Conservation (phyloP, 2,113 vertebrate species). For the Cnemophilus loriae region DNA sequence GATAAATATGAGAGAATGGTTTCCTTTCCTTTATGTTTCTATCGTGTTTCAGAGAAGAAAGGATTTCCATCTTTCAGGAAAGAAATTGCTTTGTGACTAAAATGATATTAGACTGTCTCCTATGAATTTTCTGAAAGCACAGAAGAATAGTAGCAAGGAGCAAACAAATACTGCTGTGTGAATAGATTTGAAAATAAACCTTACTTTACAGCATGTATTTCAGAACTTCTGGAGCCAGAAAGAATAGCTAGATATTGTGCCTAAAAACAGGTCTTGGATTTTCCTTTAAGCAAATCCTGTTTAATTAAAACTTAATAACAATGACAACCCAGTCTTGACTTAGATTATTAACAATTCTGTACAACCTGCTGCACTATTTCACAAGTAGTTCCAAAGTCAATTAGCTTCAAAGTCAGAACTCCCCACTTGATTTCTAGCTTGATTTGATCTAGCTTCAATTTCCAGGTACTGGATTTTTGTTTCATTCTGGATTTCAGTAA, state of each 20-base stretch:
- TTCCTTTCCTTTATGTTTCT: neutral
- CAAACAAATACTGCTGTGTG: neutral
- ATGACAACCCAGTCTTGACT: neutral
- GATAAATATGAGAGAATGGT: neutral
- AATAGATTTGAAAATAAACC: neutral
- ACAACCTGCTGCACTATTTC: neutral
- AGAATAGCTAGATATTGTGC: neutral
- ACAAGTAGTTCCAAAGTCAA: neutral
- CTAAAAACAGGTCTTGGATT: neutral
- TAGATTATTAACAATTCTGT: neutral
- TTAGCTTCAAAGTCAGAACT: neutral
- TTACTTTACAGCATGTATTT: neutral
- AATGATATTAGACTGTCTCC: neutral
- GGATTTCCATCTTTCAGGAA: neutral
- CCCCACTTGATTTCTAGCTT: neutral
- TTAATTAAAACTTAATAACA: neutral
- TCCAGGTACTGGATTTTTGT: neutral
- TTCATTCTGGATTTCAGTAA: neutral
- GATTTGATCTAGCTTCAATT: neutral
- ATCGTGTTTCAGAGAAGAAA: neutral
- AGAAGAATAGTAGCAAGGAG: neutral
- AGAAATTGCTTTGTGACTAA: neutral
- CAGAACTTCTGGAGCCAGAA: neutral
- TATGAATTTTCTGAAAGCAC: neutral
- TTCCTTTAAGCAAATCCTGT: neutral